A percentile compares a stretch with the other conserved stretches of the same genome.
Conservation (phyloP, 1,140 invertebrate species). For the Elysia chlorotica region DNA sequence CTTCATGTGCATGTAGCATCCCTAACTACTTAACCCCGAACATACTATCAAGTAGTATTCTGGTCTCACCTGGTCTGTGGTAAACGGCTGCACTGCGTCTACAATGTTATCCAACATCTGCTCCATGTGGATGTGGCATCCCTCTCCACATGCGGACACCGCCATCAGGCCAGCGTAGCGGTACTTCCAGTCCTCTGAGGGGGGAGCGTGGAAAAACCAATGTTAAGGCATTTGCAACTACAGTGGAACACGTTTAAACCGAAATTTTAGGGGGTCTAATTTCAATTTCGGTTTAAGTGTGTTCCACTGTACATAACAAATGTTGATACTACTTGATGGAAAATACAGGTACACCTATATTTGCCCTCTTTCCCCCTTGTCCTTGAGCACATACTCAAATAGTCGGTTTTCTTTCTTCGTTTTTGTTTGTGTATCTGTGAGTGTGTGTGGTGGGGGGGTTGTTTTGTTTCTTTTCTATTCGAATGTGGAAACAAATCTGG, state of each 20-base stretch:
- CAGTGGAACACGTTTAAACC: background rate
- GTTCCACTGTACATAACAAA: background rate
- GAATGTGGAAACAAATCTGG: no score
- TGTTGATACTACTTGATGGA: background rate
- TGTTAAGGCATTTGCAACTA: background rate
- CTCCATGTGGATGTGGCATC: slow-evolving; percentile 98
- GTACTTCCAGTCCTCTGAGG: slow-evolving; percentile 65
- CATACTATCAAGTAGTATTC: no score
- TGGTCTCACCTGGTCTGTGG: slow-evolving; percentile 83
- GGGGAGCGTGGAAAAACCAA: slow-evolving; percentile 40
- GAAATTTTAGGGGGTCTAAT: background rate
- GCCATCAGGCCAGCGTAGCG: slow-evolving; percentile 97
- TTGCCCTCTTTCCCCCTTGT: no score
- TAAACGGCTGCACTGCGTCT: slow-evolving; percentile 80
- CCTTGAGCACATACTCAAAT: no score
- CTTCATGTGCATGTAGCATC: slow-evolving; percentile 98
- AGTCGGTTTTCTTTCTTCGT: no score
- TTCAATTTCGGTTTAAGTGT: background rate
- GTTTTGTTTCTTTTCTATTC: no score
- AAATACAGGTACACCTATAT: background rate
- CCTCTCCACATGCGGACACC: slow-evolving; percentile 96
- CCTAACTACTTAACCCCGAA: no score
- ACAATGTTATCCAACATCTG: slow-evolving; percentile 88
- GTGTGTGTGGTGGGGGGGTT: no score
- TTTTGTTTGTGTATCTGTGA: no score